phyloP scores from a whole-genome alignment of 2,113 vertebrate species.

The Saguinus imperator region DNA sequence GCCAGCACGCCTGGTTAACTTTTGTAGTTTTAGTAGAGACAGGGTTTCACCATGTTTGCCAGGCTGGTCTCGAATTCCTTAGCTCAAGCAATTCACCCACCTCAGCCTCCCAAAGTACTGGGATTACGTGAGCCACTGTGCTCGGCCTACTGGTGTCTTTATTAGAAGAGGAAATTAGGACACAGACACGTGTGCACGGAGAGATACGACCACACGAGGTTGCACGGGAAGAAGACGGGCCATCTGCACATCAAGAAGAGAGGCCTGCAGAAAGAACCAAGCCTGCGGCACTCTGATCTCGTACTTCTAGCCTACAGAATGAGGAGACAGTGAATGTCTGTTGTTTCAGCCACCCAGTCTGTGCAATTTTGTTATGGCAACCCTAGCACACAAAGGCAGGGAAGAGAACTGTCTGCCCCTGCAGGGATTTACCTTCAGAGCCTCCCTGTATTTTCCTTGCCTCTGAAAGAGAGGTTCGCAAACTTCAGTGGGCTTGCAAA shows the following conservation, averaged over 20 bases:
- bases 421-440: background rate
- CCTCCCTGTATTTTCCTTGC: background rate
- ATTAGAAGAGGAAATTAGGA: background rate
- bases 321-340: background rate
- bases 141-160: background rate
- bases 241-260: background rate
- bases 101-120: too few relatives aligned
- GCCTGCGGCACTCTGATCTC: too few relatives aligned
- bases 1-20: too few relatives aligned
- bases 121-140: too few relatives aligned
- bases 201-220: too few relatives aligned
- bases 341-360: too few relatives aligned
- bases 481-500: background rate
- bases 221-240: background rate
- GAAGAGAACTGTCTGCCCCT: background rate
- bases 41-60: too few relatives aligned
- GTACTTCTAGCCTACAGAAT: background rate
- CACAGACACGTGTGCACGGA: background rate
- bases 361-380: background rate
- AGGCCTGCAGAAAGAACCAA: background rate
- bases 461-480: background rate
- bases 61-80: too few relatives aligned
- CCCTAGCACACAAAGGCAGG: background rate
- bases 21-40: too few relatives aligned
- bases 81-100: too few relatives aligned